Evolutionary conservation across 2,797 vertebrate genomes (phyloP).

Genomic region (Chromobotia macracanthus): DNA sequence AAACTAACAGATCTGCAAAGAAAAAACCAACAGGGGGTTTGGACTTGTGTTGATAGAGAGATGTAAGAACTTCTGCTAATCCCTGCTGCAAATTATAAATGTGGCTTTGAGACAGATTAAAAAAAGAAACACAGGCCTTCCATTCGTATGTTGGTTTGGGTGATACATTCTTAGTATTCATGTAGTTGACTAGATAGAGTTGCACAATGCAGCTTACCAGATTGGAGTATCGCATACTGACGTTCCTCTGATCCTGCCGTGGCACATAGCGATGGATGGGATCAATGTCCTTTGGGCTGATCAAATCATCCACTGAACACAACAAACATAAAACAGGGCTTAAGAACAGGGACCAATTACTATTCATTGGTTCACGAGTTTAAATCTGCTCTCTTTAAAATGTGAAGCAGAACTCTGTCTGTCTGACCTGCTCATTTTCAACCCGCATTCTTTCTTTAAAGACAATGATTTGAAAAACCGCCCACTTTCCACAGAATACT

Average conservation of each 20-base stretch:
- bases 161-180: not conserved
- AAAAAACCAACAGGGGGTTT: constrained; percentile 20
- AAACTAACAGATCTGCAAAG: constrained; percentile 19
- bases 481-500: not conserved
- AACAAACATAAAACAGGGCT: constrained; percentile 17
- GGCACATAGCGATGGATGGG: constrained; percentile 88
- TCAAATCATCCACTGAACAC: constrained; percentile 86
- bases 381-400: not conserved
- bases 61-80: constrained; percentile 14
- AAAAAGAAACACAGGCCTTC: not conserved
- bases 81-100: constrained; percentile 2
- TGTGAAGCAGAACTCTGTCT: not conserved
- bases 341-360: not conserved
- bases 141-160: not conserved
- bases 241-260: constrained; percentile 86
- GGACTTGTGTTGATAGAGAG: constrained; percentile 11
- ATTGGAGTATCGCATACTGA: constrained; percentile 97
- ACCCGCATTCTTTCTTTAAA: not conserved
- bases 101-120: constrained; percentile 15
- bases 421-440: not conserved
- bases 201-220: constrained; percentile 78
- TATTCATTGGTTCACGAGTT: not conserved
- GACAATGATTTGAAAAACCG: not conserved
- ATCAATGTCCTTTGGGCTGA: constrained; percentile 94
- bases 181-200: not conserved